These are phyloP conservation scores for Platycheirus albimanus DNA, from an alignment of 2,888 invertebrate genomes.

Conservation along the genomic window DNA sequence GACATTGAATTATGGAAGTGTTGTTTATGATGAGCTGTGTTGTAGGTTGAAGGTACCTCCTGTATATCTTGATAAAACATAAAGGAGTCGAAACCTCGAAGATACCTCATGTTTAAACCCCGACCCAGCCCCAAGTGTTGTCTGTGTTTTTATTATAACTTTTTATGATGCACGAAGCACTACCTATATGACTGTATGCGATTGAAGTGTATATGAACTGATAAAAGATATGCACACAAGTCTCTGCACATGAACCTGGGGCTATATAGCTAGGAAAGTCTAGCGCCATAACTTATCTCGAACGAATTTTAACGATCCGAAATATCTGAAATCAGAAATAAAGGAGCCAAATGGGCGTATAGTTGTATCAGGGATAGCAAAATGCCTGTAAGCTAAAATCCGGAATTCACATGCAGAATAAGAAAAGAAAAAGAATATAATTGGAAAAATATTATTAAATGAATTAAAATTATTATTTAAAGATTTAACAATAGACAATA, in stretches of 20 bases:
- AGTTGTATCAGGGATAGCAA: slow-evolving; percentile 5
- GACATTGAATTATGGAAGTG: slow-evolving; percentile 31
- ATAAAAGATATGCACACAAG: slow-evolving; percentile 46
- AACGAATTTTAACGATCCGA: slow-evolving; percentile 9
- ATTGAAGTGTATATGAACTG: slow-evolving; percentile 61
- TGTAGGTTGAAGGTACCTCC: neutral
- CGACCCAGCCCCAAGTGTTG: neutral
- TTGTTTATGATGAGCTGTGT: slow-evolving; percentile 6
- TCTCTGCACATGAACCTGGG: slow-evolving; percentile 30
- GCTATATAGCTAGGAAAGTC: slow-evolving; percentile 34
- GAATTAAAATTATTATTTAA: too few species aligned
- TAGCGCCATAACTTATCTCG: slow-evolving; percentile 61
- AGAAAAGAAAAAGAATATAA: too few species aligned
- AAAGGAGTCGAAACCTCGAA: slow-evolving; percentile 5
- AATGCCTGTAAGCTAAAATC: too few species aligned
- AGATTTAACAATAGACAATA: too few species aligned
- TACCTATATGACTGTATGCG: slow-evolving; percentile 9
- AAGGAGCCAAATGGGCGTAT: slow-evolving; percentile 21
- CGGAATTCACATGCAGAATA: neutral
- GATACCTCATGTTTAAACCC: neutral
- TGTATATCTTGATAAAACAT: slow-evolving; percentile 11
- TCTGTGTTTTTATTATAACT: slow-evolving; percentile 37
- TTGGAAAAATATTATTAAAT: too few species aligned
- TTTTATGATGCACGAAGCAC: slow-evolving; percentile 36
- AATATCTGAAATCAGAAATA: slow-evolving; percentile 35